Evolutionary conservation across 2,888 invertebrate species (phyloP).

Genomic region (Neoitamus cyanurus): DNA sequence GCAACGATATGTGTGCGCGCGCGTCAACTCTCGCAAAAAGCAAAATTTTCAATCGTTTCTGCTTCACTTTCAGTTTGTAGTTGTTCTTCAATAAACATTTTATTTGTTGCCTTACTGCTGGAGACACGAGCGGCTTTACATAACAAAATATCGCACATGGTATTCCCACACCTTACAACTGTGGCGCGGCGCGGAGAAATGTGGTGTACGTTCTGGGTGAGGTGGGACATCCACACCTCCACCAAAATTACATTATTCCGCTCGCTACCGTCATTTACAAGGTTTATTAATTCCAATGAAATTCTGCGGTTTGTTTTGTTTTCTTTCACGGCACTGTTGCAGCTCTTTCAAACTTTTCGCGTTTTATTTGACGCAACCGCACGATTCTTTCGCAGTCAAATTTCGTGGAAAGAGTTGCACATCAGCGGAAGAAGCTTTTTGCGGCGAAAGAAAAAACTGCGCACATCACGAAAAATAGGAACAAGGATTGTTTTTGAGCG

Average conservation of each 20-base stretch:
- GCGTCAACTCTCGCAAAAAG: not conserved
- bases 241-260: slow-evolving; percentile 6
- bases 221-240: not conserved
- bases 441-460: not conserved
- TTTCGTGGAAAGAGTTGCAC: slow-evolving; percentile 19
- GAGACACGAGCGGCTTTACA: not conserved
- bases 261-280: slow-evolving; percentile 21
- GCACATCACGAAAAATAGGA: slow-evolving; percentile 34
- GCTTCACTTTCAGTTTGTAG: not conserved
- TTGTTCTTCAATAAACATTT: not conserved
- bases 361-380: slow-evolving; percentile 7
- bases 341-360: not conserved
- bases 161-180: slow-evolving; percentile 10
- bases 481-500: slow-evolving; percentile 23
- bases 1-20: not conserved
- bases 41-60: not conserved
- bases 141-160: not conserved
- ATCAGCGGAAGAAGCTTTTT: slow-evolving; percentile 32
- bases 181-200: not conserved
- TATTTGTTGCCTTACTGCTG: not conserved
- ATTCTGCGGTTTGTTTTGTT: slow-evolving; percentile 4
- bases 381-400: not conserved
- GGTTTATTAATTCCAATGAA: slow-evolving; percentile 37
- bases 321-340: not conserved
- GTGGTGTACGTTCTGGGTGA: not conserved